These are phyloP conservation scores for Scytalopus superciliaris DNA, from an alignment of 2,113 vertebrate genomes.

Conservation along the genomic window DNA sequence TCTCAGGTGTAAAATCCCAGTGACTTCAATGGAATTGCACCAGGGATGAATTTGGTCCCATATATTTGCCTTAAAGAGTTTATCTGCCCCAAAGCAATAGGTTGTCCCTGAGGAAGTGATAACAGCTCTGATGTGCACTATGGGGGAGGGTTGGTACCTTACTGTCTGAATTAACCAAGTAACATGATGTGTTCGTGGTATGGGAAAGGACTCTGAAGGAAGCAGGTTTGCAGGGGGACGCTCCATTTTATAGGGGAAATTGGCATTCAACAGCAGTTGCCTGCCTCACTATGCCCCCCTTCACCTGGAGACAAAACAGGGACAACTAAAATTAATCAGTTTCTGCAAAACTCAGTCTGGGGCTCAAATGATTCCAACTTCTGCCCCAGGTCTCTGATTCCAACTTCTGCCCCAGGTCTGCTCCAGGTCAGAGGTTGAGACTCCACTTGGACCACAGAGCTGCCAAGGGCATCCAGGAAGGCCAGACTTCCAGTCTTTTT, in stretches of 20 bases:
- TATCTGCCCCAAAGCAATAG: background rate
- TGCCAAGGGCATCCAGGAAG: background rate
- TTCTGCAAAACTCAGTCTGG: background rate
- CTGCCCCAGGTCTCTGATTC: background rate
- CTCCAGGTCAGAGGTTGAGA: background rate
- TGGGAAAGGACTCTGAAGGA: background rate
- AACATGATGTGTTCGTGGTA: background rate
- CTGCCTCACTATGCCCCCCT: background rate
- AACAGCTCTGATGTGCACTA: background rate
- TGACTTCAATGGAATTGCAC: background rate
- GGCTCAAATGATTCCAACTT: background rate
- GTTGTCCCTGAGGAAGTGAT: background rate
- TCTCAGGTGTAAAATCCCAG: background rate
- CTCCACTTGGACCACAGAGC: background rate
- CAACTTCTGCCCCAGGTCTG: background rate
- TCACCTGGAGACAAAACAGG: fast-evolving
- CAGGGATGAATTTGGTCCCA: background rate
- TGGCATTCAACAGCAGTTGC: background rate
- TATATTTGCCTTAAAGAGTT: constrained; percentile 2
- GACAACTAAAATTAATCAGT: background rate
- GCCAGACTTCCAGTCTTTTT: background rate
- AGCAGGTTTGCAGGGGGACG: background rate
- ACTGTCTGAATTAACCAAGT: background rate
- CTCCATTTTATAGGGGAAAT: background rate
- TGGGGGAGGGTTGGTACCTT: background rate